phyloP scores from a whole-genome alignment of 2,797 vertebrate genomes.

The Carapus acus region DNA sequence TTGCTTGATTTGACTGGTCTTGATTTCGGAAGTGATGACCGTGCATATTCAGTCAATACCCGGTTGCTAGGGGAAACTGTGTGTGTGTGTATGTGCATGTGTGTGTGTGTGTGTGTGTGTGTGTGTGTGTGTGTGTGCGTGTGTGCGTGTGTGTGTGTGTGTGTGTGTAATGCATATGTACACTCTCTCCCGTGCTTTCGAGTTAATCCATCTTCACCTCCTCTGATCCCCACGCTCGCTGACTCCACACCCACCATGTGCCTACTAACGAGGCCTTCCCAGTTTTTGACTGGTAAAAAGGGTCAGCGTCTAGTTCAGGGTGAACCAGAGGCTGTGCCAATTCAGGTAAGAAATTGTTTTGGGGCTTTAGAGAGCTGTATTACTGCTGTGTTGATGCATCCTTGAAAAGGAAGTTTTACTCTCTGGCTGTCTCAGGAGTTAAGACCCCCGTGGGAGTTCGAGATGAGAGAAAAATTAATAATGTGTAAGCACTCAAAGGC shows the following conservation, averaged over 20 bases:
- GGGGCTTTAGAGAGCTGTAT: conserved; percentile 25
- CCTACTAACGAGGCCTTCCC: too few relatives aligned
- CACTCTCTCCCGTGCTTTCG: conserved; percentile 37
- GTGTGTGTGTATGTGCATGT: conserved; percentile 27
- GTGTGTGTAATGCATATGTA: conserved; percentile 46
- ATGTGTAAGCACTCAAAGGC: conserved; percentile 56
- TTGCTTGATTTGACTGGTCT: conserved; percentile 41
- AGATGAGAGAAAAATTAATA: conserved; percentile 72
- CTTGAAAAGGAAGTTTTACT: conserved; percentile 43
- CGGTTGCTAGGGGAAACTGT: conserved; percentile 38
- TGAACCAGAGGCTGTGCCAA: conserved; percentile 19
- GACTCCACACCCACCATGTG: background rate
- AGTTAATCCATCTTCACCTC: conserved; percentile 35
- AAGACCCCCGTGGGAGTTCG: conserved; percentile 48
- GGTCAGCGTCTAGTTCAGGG: conserved; percentile 23
- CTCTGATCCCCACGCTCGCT: background rate
- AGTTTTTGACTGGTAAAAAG: conserved; percentile 19
- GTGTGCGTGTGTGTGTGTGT: conserved; percentile 26
- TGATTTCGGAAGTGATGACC: conserved; percentile 42
- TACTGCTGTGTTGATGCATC: conserved; percentile 16
- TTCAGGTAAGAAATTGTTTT: conserved; percentile 40
- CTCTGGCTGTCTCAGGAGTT: conserved; percentile 40
- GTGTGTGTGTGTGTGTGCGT: conserved; percentile 21
- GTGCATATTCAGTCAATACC: conserved; percentile 35
- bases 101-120: conserved; percentile 12